Evolutionary conservation across 2,113 vertebrate species (phyloP), one percentile per base, ranked within the genome.

Genomic region (Artemisiospiza belli): DNA sequence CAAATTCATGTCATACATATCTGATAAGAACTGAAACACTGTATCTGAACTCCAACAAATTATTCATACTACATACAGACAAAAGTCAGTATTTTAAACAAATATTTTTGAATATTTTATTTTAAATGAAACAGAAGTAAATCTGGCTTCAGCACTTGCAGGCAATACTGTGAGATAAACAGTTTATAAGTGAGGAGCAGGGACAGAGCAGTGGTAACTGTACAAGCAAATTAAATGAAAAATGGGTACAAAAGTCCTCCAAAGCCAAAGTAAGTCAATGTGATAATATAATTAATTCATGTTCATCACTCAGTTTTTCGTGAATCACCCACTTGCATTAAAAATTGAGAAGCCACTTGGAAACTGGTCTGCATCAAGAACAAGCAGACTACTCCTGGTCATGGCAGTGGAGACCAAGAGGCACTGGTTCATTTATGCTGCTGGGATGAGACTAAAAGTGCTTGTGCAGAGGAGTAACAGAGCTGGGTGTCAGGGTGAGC

Each of bases 41-140:
- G 68, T 72, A 89, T 94, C 93, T 95, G 88, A 97, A 90, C 89
- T 78, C 49, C 58, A 89, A 89, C 80, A 92, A 94, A 95, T 96
- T 93, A 94, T 96, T 96, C 94, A 96, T 89, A 76, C 66, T 49
- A 66, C 41, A 93, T 44, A 89, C 57, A 96, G 88, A 84, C 58
- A 86, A 49, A 90, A 95, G 47, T 72, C 67, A 39, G 88, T 93
- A 68, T 93, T 93, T 96, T 90, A 89, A 97, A 94, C 79, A 92
- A 95, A 82, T 86, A 75, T 75, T 95, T 94, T 77, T 83, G 13
- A 93, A 89, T 88, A 94, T 94, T 94, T 95, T 80, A 81, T 80
- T 92, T 90, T 72, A 84, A 95, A 84, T 37, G 54, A 91, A 88
- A 21, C 49, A 83, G 70, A 37, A 20, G 46, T 22, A 88, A 83